Conservation (phyloP, 1,140 invertebrate species). For the Xylocopa sonorina region DNA sequence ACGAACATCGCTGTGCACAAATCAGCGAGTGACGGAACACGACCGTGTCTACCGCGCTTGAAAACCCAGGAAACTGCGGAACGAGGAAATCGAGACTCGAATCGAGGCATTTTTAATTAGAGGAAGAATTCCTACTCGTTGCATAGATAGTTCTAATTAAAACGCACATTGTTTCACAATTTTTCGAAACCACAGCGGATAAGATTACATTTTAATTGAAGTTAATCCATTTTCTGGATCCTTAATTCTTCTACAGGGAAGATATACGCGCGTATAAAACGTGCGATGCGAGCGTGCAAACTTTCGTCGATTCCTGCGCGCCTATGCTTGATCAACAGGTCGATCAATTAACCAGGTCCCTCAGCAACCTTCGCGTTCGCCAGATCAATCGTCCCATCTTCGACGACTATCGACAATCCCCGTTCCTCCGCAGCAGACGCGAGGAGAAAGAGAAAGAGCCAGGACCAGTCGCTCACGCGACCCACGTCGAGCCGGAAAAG, state of each 20-base stretch:
- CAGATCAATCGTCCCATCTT: constrained; percentile 15
- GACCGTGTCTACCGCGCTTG: too few relatives aligned
- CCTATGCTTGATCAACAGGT: neutral
- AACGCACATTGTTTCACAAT: too few relatives aligned
- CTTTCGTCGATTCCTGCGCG: too few relatives aligned
- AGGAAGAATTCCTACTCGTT: too few relatives aligned
- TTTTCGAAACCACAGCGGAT: too few relatives aligned
- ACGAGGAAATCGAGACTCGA: constrained; percentile 17
- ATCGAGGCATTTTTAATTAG: too few relatives aligned
- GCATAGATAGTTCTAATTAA: too few relatives aligned
- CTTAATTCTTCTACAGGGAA: too few relatives aligned
- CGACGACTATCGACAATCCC: constrained; percentile 18
- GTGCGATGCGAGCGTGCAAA: too few relatives aligned
- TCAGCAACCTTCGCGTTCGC: neutral
- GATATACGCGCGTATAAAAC: too few relatives aligned
- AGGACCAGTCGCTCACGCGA: constrained; percentile 51
- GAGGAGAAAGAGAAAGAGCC: neutral
- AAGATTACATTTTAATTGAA: too few relatives aligned
- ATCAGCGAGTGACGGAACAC: neutral
- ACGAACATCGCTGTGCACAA: neutral
- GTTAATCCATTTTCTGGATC: too few relatives aligned
- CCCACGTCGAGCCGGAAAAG: constrained; percentile 33
- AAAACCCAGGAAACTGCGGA: constrained; percentile 1
- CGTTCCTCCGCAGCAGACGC: neutral
- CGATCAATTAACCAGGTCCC: neutral